These are phyloP conservation scores for Dicyrtoma fusca DNA, from an alignment of 2,888 invertebrate species.

Conservation along the genomic window DNA sequence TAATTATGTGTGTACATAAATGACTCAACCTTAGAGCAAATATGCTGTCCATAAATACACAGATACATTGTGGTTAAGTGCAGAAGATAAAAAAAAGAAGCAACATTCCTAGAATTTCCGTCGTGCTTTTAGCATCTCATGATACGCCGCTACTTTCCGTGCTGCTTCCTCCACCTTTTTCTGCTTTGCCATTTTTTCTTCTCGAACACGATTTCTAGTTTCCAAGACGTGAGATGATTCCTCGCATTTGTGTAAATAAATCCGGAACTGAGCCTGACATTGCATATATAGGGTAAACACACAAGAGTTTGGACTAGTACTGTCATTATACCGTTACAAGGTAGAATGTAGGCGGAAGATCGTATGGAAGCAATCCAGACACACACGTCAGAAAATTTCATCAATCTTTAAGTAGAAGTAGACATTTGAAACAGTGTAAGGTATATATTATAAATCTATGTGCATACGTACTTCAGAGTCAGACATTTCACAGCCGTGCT, in stretches of 20 bases:
- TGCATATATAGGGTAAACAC: too few species aligned
- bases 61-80: too few species aligned
- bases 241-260: conserved; percentile 25
- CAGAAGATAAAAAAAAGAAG: too few species aligned
- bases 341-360: too few species aligned
- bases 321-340: too few species aligned
- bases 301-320: too few species aligned
- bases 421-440: neutral
- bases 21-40: too few species aligned
- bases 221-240: neutral
- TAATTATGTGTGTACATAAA: too few species aligned
- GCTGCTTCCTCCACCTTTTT: conserved; percentile 22
- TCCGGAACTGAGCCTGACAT: conserved; percentile 23
- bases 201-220: neutral
- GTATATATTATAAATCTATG: neutral
- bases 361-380: too few species aligned
- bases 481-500: conserved; percentile 22
- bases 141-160: conserved; percentile 22
- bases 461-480: conserved; percentile 19
- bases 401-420: neutral
- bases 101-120: conserved; percentile 7
- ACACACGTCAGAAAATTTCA: neutral
- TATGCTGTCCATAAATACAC: too few species aligned
- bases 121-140: conserved; percentile 16
- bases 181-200: conserved; percentile 11